Evolutionary conservation across 2,888 invertebrate genomes (phyloP).

Genomic region (Amiota minor): DNA sequence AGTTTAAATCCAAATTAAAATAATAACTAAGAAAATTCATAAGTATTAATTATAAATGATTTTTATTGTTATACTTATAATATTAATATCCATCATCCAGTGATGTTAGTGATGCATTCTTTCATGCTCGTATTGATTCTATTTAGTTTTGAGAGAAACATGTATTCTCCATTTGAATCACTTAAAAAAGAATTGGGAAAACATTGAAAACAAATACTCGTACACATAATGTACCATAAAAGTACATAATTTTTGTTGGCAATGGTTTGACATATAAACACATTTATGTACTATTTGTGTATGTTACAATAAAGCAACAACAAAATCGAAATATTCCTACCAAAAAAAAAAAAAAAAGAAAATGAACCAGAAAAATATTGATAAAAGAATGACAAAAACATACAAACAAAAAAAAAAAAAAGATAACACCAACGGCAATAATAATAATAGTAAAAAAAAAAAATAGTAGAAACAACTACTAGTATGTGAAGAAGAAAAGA

Average conservation of each 20-base stretch:
- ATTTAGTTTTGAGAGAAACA: too few species aligned
- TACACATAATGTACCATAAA: slow-evolving; percentile 55
- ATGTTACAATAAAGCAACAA: too few species aligned
- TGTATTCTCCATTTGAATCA: too few species aligned
- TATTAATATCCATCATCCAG: too few species aligned
- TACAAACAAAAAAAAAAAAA: slow-evolving; percentile 32
- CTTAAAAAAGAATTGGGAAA: slow-evolving; percentile 23
- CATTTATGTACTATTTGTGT: neutral
- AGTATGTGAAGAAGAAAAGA: slow-evolving; percentile 2
- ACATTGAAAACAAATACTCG: slow-evolving; percentile 38
- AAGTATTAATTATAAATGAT: too few species aligned
- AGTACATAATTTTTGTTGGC: slow-evolving; percentile 48
- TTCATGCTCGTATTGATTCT: too few species aligned
- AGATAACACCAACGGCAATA: slow-evolving; percentile 27
- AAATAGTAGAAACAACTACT: slow-evolving; percentile 29
- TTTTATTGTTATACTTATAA: too few species aligned
- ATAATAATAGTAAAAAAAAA: slow-evolving; percentile 35
- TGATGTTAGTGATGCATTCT: too few species aligned
- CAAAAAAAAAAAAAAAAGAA: slow-evolving; percentile 13
- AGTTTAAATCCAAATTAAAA: too few species aligned
- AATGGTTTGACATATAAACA: slow-evolving; percentile 29
- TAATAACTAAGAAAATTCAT: too few species aligned
- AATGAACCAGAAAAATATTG: neutral
- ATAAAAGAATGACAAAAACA: neutral
- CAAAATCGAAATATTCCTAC: slow-evolving; percentile 24